Evolutionary conservation across 2,888 invertebrate genomes (phyloP).

Genomic region (Athalia cordata): DNA sequence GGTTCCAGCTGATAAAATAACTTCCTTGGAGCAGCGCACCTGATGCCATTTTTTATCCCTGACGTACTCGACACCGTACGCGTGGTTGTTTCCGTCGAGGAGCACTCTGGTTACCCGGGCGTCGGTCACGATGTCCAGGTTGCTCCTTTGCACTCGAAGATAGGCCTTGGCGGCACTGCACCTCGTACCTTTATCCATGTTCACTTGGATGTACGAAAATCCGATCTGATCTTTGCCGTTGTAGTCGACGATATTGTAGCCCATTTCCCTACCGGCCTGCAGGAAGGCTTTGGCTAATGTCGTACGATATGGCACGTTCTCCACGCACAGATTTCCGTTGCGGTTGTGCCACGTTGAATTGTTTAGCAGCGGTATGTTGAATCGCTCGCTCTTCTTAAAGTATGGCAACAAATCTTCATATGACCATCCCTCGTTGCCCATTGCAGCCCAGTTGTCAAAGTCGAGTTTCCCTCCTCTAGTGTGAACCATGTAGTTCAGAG

Average conservation of each 20-base stretch:
- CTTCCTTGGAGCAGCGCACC: constrained; percentile 78
- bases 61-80: constrained; percentile 68
- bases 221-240: constrained; percentile 75
- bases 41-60: constrained; percentile 76
- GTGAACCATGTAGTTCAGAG: constrained; percentile 77
- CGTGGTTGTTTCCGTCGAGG: constrained; percentile 61
- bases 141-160: constrained; percentile 72
- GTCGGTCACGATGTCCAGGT: constrained; percentile 65
- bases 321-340: constrained; percentile 77
- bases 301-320: constrained; percentile 75
- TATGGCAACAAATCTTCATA: constrained; percentile 70
- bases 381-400: constrained; percentile 73
- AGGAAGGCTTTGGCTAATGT: constrained; percentile 75
- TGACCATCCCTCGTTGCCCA: constrained; percentile 74
- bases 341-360: constrained; percentile 74
- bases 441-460: constrained; percentile 74
- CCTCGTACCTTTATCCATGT: constrained; percentile 74
- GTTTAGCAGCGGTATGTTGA: constrained; percentile 76
- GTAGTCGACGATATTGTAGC: too few species aligned
- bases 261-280: too few species aligned
- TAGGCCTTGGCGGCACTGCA: constrained; percentile 77
- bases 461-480: constrained; percentile 75
- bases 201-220: constrained; percentile 75
- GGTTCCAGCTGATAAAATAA: constrained; percentile 82
- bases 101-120: constrained; percentile 65